Percentiles rank a stretch among this genome's conserved stretches.
Conservation (phyloP, 2,113 vertebrate species). For the Plestiodon gilberti region DNA sequence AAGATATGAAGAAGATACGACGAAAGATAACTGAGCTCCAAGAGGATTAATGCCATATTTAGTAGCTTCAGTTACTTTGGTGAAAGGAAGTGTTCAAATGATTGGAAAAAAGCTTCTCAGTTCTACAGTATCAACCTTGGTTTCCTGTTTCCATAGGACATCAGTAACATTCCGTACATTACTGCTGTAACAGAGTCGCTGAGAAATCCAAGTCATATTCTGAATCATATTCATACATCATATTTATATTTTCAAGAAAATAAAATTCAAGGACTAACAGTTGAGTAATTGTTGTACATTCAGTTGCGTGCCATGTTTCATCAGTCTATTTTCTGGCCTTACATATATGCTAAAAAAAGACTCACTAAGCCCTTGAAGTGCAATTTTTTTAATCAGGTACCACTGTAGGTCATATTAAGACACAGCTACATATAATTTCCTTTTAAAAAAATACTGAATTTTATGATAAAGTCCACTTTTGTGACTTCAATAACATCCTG, state of each 20-base stretch:
- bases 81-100: neutral
- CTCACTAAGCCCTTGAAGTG: neutral
- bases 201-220: neutral
- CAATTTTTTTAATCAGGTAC: neutral
- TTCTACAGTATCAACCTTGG: neutral
- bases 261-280: neutral
- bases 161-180: neutral
- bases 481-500: neutral
- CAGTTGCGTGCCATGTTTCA: neutral
- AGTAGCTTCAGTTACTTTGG: neutral
- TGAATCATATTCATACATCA: neutral
- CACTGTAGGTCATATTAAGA: neutral
- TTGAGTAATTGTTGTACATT: neutral
- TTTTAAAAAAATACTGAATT: neutral
- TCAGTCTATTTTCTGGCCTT: neutral
- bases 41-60: constrained; percentile 24
- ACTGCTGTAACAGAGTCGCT: neutral
- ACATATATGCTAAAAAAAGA: neutral
- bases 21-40: constrained; percentile 69
- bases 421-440: neutral
- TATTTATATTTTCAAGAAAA: constrained; percentile 3
- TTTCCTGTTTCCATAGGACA: neutral
- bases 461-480: neutral
- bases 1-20: constrained; percentile 74
- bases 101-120: neutral